A percentile compares a stretch with the other conserved stretches of the same genome.
Evolutionary conservation across 2,888 invertebrate species (phyloP).

Genomic region (Phragmatobia fuliginosa): DNA sequence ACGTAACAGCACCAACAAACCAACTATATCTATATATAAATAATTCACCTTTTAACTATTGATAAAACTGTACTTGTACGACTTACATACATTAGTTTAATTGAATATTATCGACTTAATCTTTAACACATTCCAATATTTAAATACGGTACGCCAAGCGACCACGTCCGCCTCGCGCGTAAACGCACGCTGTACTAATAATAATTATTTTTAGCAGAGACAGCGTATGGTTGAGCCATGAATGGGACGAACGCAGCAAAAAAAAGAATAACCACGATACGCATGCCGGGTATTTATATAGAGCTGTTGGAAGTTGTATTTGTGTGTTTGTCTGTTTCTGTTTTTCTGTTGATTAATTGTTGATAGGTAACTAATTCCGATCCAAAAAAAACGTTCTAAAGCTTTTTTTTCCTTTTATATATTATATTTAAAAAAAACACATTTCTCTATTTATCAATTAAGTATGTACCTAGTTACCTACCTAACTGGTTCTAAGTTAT

Average conservation of each 20-base stretch:
- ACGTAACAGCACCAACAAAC: neutral
- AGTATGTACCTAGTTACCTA: too few species aligned
- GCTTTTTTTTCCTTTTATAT: too few species aligned
- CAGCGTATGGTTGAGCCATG: neutral
- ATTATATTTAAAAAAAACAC: too few species aligned
- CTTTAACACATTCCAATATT: too few species aligned
- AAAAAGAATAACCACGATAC: neutral
- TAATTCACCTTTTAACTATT: neutral
- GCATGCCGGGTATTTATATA: conserved; percentile 40
- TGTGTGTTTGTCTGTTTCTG: neutral
- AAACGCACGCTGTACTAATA: conserved; percentile 1
- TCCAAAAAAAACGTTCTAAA: too few species aligned
- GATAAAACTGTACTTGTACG: neutral
- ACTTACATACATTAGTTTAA: neutral
- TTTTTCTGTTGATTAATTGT: too few species aligned
- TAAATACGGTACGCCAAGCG: too few species aligned
- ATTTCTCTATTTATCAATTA: too few species aligned
- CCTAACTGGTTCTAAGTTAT: too few species aligned
- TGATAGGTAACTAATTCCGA: too few species aligned
- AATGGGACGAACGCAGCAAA: conserved; percentile 4
- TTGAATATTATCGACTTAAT: neutral
- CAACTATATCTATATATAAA: neutral
- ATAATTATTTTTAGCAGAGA: neutral
- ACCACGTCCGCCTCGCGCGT: neutral
- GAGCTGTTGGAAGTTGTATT: conserved; percentile 29